A percentile compares a stretch with the other conserved stretches of the same genome.
Conservation (phyloP, 37 sponge, comb jelly and placozoan genomes). For the Mnemiopsis leidyi region DNA sequence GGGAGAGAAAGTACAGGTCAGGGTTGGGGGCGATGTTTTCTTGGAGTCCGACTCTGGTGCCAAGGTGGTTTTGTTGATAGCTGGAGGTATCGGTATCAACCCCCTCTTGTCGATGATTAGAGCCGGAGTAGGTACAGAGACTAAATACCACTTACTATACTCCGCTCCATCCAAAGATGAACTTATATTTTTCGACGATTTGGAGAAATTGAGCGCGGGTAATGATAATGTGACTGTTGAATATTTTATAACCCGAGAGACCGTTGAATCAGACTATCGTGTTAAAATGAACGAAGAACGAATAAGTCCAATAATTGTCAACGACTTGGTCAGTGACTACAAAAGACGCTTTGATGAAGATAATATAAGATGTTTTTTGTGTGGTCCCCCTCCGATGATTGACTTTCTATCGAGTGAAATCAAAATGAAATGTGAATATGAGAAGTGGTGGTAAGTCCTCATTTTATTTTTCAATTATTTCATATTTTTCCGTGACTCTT, state of each 20-base stretch:
- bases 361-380: conserved; percentile 67
- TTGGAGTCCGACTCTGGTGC: conserved; percentile 66
- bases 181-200: conserved; percentile 71
- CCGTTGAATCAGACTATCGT: not conserved
- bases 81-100: conserved; percentile 84
- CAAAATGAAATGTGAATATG: conserved; percentile 49
- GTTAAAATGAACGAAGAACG: not conserved
- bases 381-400: conserved; percentile 79
- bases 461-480: too few species aligned
- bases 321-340: not conserved
- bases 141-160: conserved; percentile 72
- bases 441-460: conserved; percentile 57
- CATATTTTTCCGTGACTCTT: too few species aligned
- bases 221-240: conserved; percentile 41
- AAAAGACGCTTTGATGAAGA: conserved; percentile 31
- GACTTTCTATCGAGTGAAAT: conserved; percentile 31
- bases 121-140: conserved; percentile 20
- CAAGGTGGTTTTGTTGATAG: conserved; percentile 71
- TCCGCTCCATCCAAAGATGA: conserved; percentile 66
- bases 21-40: conserved; percentile 77
- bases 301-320: not conserved
- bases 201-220: conserved; percentile 58
- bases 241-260: conserved; percentile 69
- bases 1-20: conserved; percentile 68
- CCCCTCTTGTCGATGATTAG: conserved; percentile 78